phyloP scores from a whole-genome alignment of 2,888 invertebrate genomes.

The Ophion costatus region DNA sequence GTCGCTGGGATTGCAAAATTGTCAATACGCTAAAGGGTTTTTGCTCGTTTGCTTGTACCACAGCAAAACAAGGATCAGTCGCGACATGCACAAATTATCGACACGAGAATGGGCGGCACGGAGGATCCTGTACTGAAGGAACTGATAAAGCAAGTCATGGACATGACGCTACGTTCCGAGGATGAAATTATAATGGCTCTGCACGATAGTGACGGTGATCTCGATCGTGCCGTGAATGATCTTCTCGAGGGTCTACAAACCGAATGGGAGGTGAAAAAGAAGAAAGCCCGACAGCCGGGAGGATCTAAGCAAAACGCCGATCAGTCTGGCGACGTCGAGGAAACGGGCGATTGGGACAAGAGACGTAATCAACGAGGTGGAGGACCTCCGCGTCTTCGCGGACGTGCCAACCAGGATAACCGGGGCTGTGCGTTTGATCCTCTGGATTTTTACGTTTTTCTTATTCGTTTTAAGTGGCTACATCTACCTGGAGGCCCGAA shows the following conservation, averaged over 20 bases:
- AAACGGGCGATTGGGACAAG: conserved; percentile 83
- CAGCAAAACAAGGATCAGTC: conserved; percentile 92
- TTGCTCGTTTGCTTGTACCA: neutral
- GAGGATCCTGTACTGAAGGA: conserved; percentile 87
- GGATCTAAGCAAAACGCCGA: conserved; percentile 81
- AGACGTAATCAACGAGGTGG: conserved; percentile 80
- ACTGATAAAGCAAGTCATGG: conserved; percentile 93
- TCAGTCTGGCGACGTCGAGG: conserved; percentile 84
- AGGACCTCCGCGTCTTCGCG: conserved; percentile 83
- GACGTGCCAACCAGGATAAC: conserved; percentile 84
- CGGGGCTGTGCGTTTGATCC: conserved; percentile 84
- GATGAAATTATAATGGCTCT: conserved; percentile 97
- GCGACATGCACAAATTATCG: conserved; percentile 93
- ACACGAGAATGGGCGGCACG: conserved; percentile 87
- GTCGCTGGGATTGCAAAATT: neutral
- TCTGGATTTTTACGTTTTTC: neutral
- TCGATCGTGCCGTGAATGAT: conserved; percentile 92
- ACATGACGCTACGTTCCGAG: conserved; percentile 94
- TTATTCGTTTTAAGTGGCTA: neutral
- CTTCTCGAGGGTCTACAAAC: conserved; percentile 91
- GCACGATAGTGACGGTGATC: conserved; percentile 96
- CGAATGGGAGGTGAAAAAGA: conserved; percentile 96
- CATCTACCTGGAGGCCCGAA: too few relatives aligned
- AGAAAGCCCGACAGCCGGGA: conserved; percentile 90
- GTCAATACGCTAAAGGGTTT: neutral